Evolutionary conservation across 2,888 invertebrate species (phyloP).

Genomic region (Callinectes sapidus): DNA sequence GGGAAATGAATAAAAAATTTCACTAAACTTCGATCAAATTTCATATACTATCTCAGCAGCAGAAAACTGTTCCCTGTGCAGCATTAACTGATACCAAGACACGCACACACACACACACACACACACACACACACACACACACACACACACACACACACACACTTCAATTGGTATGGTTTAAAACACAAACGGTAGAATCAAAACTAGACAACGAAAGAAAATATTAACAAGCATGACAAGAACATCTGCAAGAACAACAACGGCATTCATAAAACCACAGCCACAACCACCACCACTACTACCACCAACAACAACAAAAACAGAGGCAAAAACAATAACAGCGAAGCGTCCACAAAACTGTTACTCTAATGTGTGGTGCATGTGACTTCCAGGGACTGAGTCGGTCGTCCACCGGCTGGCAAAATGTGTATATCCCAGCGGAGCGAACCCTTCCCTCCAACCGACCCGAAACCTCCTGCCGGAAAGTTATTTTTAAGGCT

Average conservation of each 20-base stretch:
- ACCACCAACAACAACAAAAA: background rate
- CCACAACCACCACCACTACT: background rate
- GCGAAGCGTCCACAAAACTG: background rate
- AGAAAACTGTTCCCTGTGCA: no score
- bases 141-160: slow-evolving; percentile 14
- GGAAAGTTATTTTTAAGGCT: slow-evolving; percentile 27
- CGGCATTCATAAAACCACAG: background rate
- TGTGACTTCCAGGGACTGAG: background rate
- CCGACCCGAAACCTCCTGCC: background rate
- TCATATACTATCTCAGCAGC: no score
- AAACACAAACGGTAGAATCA: background rate
- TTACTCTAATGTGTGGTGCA: background rate
- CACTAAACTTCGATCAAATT: no score
- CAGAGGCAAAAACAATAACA: background rate
- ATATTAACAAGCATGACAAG: background rate
- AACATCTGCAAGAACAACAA: background rate
- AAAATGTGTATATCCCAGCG: background rate
- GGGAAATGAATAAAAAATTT: no score
- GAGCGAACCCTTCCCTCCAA: background rate
- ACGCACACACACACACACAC: background rate
- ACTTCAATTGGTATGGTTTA: background rate
- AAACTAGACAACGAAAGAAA: background rate
- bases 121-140: slow-evolving; percentile 19
- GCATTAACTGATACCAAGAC: no score
- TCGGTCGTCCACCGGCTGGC: background rate